A percentile compares a stretch with the other conserved stretches of the same genome.
Evolutionary conservation across 1,140 invertebrate genomes (phyloP).

Genomic region (fruit fly (Drosophila melanogaster)): Release_6_plus_ISO1_MT NT_037436.4:3444501-3445000

Average conservation of each 20-base stretch:
- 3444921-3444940: conserved; percentile 7
- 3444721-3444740: conserved; percentile 79
- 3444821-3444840: conserved; percentile 5
- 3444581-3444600: conserved; percentile 25
- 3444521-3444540: conserved; percentile 62
- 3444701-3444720: conserved; percentile 82
- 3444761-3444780: conserved; percentile 73
- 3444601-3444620: conserved; percentile 15
- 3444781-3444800: conserved; percentile 27
- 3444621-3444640: conserved; percentile 32
- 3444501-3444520: conserved; percentile 21
- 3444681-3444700: conserved; percentile 80
- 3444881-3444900: conserved; percentile 31
- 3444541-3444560: conserved; percentile 76
- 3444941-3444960: conserved; percentile 8
- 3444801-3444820: neutral
- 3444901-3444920: conserved; percentile 55
- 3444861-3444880: conserved; percentile 66
- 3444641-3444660: conserved; percentile 53
- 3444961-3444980: conserved; percentile 36
- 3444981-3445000: conserved; percentile 82
- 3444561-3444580: conserved; percentile 62
- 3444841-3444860: conserved; percentile 39
- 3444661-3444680: conserved; percentile 79
- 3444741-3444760: conserved; percentile 51